phyloP scores from a whole-genome alignment of 2,113 vertebrate genomes.

The Ursus arctos region DNA sequence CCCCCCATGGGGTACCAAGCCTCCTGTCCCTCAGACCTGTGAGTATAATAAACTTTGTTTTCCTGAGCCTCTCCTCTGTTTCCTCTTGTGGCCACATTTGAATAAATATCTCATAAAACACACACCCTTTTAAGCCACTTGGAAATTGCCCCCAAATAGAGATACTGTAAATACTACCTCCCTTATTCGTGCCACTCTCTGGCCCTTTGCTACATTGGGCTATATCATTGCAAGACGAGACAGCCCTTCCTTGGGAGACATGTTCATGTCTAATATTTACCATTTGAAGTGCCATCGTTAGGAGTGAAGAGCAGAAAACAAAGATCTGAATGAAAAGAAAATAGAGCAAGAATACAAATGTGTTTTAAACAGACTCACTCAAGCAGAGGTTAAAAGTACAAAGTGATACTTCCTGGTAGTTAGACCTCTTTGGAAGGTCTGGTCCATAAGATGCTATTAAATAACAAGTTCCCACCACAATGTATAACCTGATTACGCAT shows the following conservation, averaged over 20 bases:
- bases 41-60: background rate
- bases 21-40: too few species aligned
- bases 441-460: background rate
- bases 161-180: background rate
- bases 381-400: background rate
- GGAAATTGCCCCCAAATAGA: background rate
- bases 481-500: background rate
- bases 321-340: background rate
- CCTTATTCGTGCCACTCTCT: background rate
- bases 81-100: background rate
- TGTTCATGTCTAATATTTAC: background rate
- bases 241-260: background rate
- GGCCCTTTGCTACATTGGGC: background rate
- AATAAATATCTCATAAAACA: background rate
- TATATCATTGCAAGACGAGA: background rate
- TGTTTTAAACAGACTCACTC: background rate
- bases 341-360: background rate
- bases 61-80: background rate
- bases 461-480: background rate
- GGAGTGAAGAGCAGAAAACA: background rate
- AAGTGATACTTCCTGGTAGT: background rate
- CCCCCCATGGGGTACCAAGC: fast-evolving
- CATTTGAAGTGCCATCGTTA: fast-evolving
- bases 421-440: background rate
- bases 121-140: background rate